A percentile compares a stretch with the other conserved stretches of the same genome.
Evolutionary conservation across 1,140 invertebrate genomes (phyloP).

Genomic region (Apis mellifera): DNA sequence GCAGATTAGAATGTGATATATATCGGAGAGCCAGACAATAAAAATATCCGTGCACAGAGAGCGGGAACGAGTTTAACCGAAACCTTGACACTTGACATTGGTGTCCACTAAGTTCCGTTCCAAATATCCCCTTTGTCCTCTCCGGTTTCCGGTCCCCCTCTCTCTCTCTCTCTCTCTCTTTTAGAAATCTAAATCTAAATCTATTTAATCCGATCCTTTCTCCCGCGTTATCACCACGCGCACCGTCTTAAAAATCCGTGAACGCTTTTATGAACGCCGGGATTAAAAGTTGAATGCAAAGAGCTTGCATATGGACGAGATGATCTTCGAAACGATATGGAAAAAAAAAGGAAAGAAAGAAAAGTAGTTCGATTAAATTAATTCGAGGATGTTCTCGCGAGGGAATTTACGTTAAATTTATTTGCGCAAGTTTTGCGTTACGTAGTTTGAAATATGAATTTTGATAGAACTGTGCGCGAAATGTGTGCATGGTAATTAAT

Average conservation of each 20-base stretch:
- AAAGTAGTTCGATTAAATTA: background rate
- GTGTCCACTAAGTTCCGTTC: background rate
- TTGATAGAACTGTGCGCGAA: background rate
- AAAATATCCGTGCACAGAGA: conserved; percentile 2
- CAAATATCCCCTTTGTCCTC: background rate
- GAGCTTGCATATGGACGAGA: background rate
- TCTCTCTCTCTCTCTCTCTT: too few relatives aligned
- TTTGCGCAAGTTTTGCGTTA: background rate
- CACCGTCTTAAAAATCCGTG: conserved; percentile 12
- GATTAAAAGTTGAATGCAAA: conserved; percentile 18
- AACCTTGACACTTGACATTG: conserved; percentile 36
- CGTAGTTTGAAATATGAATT: background rate
- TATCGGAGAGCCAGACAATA: background rate
- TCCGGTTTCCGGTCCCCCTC: background rate
- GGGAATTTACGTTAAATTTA: background rate
- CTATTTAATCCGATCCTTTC: conserved; percentile 1
- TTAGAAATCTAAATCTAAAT: background rate
- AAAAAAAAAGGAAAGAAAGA: background rate
- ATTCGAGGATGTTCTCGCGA: background rate
- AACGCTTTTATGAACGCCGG: conserved; percentile 11
- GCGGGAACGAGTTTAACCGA: background rate
- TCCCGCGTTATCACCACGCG: background rate
- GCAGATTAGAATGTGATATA: conserved; percentile 32
- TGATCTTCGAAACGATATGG: too few relatives aligned
- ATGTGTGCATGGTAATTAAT: background rate